Percentiles rank a stretch among this genome's conserved stretches.
These are phyloP conservation scores for Malthinus seriepunctatus DNA, from an alignment of 2,888 invertebrate species.

Conservation along the genomic window DNA sequence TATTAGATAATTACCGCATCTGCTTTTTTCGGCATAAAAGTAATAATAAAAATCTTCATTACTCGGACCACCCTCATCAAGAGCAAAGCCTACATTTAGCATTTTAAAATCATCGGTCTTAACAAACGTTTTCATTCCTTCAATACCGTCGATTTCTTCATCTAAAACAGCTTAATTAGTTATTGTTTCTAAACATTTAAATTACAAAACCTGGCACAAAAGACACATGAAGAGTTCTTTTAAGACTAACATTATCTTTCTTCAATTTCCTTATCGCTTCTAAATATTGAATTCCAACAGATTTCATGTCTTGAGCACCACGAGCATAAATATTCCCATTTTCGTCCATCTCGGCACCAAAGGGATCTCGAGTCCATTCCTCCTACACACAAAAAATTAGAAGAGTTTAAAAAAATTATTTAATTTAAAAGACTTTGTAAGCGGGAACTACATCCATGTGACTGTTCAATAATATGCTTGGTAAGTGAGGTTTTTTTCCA, in stretches of 20 bases:
- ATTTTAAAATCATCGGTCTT: background rate
- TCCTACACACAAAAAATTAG: slow-evolving; percentile 71
- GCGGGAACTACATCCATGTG: no score
- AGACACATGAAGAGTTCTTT: no score
- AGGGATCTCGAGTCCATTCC: background rate
- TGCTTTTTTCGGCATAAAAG: no score
- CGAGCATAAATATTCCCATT: no score
- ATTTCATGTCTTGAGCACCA: no score
- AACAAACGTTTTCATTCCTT: background rate
- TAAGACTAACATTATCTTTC: background rate
- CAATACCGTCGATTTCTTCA: background rate
- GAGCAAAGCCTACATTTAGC: no score
- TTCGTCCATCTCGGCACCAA: no score
- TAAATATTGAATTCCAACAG: no score
- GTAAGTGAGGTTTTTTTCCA: slow-evolving; percentile 70
- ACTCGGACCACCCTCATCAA: no score
- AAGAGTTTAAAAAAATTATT: slow-evolving; percentile 96
- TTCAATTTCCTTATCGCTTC: background rate
- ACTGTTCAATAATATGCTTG: no score
- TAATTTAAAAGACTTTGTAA: slow-evolving; percentile 72
- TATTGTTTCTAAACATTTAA: background rate
- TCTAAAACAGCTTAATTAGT: background rate
- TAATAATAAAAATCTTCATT: no score
- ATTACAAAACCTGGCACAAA: background rate
- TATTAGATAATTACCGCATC: no score